phyloP scores from a whole-genome alignment of 2,888 invertebrate genomes.

The Beris chalybata region DNA sequence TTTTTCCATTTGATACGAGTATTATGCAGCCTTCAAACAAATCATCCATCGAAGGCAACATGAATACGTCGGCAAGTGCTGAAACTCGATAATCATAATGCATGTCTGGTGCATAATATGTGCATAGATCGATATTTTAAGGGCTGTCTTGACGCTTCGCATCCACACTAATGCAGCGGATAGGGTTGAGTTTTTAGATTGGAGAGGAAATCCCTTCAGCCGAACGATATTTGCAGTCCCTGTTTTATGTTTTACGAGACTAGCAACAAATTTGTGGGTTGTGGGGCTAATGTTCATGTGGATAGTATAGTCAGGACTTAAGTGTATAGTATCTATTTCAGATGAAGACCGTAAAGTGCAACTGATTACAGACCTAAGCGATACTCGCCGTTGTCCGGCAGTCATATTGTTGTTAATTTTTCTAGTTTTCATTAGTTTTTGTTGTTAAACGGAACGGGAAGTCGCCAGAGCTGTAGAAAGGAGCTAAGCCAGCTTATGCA shows the following conservation, averaged over 20 bases:
- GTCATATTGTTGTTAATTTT: too few species aligned
- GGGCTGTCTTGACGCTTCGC: constrained; percentile 8
- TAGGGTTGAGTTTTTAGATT: neutral
- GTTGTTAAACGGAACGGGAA: neutral
- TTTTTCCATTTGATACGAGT: neutral
- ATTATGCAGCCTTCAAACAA: neutral
- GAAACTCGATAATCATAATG: constrained; percentile 35
- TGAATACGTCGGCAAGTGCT: neutral
- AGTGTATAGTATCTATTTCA: too few species aligned
- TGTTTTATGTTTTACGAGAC: neutral
- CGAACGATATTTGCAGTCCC: neutral
- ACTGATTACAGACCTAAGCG: neutral
- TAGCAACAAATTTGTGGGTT: neutral
- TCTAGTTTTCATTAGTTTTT: neutral
- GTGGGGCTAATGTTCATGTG: too few species aligned
- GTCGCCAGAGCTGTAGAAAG: neutral
- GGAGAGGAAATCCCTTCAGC: neutral
- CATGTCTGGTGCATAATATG: constrained; percentile 30
- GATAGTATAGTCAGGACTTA: too few species aligned
- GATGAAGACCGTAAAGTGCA: neutral
- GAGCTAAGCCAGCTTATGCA: neutral
- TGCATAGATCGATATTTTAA: constrained; percentile 35
- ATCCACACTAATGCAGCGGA: neutral
- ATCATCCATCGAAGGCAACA: neutral
- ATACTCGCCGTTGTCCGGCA: too few species aligned